Conservation (phyloP, 2,113 vertebrate species). For the Thryonomys swinderianus region DNA sequence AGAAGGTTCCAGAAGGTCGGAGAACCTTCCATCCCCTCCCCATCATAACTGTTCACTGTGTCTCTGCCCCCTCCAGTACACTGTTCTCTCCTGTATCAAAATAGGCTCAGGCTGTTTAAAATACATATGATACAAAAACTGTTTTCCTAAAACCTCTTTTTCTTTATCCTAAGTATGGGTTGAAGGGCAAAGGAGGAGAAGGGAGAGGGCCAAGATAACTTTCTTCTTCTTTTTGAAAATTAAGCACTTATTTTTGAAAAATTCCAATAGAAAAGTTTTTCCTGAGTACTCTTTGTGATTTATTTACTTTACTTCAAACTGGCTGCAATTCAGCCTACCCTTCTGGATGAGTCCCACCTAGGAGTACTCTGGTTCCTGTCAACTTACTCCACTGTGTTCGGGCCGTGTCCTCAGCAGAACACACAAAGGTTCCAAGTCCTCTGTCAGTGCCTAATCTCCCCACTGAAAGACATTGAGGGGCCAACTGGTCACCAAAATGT, state of each 20-base stretch:
- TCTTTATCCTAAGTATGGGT: not conserved
- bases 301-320: not conserved
- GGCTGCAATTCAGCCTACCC: not conserved
- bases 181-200: no score
- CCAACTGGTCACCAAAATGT: conserved; percentile 60
- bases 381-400: not conserved
- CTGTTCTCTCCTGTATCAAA: not conserved
- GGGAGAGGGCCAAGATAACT: not conserved
- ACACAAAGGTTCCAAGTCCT: not conserved
- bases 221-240: not conserved
- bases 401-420: not conserved
- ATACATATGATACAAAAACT: rapidly evolving
- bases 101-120: not conserved
- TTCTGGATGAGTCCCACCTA: not conserved
- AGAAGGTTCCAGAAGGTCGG: conserved; percentile 24
- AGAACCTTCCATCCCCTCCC: not conserved
- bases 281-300: not conserved
- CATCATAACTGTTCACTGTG: not conserved
- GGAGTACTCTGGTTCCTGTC: conserved; percentile 9
- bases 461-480: conserved; percentile 52
- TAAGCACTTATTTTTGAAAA: not conserved
- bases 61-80: not conserved
- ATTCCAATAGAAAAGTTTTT: not conserved
- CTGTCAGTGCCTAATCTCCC: conserved; percentile 49
- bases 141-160: not conserved